phyloP scores from a whole-genome alignment of 2,797 vertebrate genomes.

The Mycteria americana region DNA sequence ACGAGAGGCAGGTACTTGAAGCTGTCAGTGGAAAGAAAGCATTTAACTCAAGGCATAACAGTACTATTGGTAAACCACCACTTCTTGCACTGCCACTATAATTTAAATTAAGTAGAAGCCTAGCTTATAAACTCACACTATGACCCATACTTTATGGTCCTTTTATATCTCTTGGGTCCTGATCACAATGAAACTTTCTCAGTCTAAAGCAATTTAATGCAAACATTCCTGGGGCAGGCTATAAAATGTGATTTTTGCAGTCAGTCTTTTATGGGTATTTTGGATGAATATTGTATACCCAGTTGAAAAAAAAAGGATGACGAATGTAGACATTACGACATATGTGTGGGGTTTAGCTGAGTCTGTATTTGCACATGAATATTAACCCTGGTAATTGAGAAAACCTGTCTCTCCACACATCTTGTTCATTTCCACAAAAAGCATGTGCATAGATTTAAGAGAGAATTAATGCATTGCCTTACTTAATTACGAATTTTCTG shows the following conservation, averaged over 20 bases:
- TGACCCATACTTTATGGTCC: constrained; percentile 66
- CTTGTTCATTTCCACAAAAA: constrained; percentile 60
- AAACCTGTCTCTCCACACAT: constrained; percentile 45
- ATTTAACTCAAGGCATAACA: constrained; percentile 51
- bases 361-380: constrained; percentile 70
- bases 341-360: constrained; percentile 63
- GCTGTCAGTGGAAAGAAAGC: constrained; percentile 16
- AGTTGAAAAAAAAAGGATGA: constrained; percentile 51
- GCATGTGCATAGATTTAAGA: constrained; percentile 54
- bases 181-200: constrained; percentile 73
- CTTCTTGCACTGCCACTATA: constrained; percentile 57
- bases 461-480: constrained; percentile 47
- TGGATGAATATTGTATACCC: constrained; percentile 60
- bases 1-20: neutral
- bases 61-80: constrained; percentile 64
- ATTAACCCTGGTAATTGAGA: constrained; percentile 62
- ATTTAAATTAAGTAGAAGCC: constrained; percentile 73
- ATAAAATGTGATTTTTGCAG: constrained; percentile 69
- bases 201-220: constrained; percentile 67
- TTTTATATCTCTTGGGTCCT: constrained; percentile 69
- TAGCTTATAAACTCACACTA: constrained; percentile 69
- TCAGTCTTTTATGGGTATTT: constrained; percentile 71
- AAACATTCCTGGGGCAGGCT: constrained; percentile 68
- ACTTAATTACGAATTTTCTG: constrained; percentile 63
- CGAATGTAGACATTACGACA: constrained; percentile 61